A percentile compares a stretch with the other conserved stretches of the same genome.
These are phyloP conservation scores for Agrilus mali DNA, from an alignment of 2,888 invertebrate genomes.

Conservation along the genomic window DNA sequence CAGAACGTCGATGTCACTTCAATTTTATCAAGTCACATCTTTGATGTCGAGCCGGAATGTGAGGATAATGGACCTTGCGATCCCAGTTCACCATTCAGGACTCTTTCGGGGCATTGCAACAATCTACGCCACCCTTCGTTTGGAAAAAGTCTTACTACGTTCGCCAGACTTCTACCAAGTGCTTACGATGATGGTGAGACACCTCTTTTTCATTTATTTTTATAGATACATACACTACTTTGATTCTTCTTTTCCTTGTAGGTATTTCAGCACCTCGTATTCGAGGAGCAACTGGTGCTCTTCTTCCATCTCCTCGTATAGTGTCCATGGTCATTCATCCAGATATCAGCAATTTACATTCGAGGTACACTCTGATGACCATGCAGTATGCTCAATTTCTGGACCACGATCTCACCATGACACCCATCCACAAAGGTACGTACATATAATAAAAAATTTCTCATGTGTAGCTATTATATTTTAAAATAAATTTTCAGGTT, in stretches of 20 bases:
- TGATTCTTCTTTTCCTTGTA: conserved; percentile 19
- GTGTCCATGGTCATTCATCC: conserved; percentile 84
- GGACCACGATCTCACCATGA: conserved; percentile 91
- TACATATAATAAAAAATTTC: neutral
- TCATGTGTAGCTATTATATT: neutral
- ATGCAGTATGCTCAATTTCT: conserved; percentile 94
- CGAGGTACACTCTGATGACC: conserved; percentile 77
- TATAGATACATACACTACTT: conserved; percentile 1
- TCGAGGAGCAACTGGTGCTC: conserved; percentile 59
- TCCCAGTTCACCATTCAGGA: conserved; percentile 54
- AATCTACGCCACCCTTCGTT: conserved; percentile 71
- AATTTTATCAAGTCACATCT: conserved; percentile 49
- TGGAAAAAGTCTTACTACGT: conserved; percentile 75
- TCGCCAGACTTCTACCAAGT: conserved; percentile 72
- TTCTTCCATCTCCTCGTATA: conserved; percentile 73
- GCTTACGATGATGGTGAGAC: conserved; percentile 72
- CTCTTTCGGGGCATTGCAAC: conserved; percentile 76
- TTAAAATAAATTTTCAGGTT: conserved; percentile 37
- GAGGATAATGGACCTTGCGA: conserved; percentile 63
- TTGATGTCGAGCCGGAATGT: conserved; percentile 56
- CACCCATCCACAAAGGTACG: conserved; percentile 75
- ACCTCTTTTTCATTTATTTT: neutral
- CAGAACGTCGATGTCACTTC: conserved; percentile 68
- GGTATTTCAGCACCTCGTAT: conserved; percentile 69
- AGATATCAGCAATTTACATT: conserved; percentile 80